Evolutionary conservation across 2,797 vertebrate species (phyloP), one percentile per base, ranked within the genome.

Genomic region (Otus scops): DNA sequence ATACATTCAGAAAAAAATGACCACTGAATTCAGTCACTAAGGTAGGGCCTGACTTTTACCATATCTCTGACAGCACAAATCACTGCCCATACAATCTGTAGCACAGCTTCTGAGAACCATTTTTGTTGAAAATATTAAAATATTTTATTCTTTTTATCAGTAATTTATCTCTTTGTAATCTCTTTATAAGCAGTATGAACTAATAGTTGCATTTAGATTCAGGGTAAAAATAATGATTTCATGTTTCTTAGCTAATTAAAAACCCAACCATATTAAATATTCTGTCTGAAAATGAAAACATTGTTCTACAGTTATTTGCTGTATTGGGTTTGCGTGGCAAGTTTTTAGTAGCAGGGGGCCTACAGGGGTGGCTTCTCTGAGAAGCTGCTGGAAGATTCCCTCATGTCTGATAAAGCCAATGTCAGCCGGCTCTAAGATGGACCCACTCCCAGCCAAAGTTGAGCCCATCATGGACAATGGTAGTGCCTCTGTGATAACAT

Each of bases 361-460:
- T 45, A 45, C 43, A 45, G 43, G 43, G 43, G 43, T 45, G 43
- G 43, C 48, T 47, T 47, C 45, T 47, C 5, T 47, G 45, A 47
- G 45, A 47, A 47, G 21, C 45, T 47, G 21, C 45, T 47, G 11
- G 45, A 22, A 47, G 45, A 21, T 43, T 36, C 6, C 7, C 24
- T 19, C 16, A 18, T 34, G 24, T 34, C 36, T 6, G 1, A 24
- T 3, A 34, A 10, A 56, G 28, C 14, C 59, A 19, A 19, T 12
- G 9, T 18, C n/a, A 74, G 50, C 16, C 2, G 2, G 18, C 60
- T 74, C 30, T 13, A 20, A 57, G 51, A 28, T 0, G 2, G 34
- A 65, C 34, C 24, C 2, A 1, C 14, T 7, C 0, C 48, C 14
- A 23, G 28, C 19, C 21, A 17, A 54, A 18, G 48, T 23, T 1